phyloP scores from a whole-genome alignment of 1,140 invertebrate genomes.

The Cydia splendana region DNA sequence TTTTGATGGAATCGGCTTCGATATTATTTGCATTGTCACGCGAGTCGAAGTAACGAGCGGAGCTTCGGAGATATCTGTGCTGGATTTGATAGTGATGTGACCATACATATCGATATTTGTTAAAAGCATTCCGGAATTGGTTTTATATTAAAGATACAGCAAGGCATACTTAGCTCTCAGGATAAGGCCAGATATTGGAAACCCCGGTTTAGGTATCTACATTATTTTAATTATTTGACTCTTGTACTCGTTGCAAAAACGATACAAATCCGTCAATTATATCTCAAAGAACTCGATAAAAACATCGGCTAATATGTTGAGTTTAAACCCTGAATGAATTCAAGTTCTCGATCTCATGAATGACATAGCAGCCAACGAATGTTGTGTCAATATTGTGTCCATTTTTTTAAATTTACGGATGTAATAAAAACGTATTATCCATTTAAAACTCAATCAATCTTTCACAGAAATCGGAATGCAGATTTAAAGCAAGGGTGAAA shows the following conservation, averaged over 20 bases:
- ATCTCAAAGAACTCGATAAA: too few species aligned
- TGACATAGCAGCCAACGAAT: background rate
- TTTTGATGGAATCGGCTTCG: background rate
- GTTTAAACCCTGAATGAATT: too few species aligned
- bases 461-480: background rate
- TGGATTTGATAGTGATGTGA: background rate
- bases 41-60: background rate
- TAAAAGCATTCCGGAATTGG: background rate
- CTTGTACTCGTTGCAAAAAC: too few species aligned
- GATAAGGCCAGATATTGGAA: too few species aligned
- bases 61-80: background rate
- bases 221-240: too few species aligned
- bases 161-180: background rate
- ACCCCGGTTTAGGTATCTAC: too few species aligned
- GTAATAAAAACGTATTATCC: background rate
- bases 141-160: too few species aligned
- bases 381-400: background rate
- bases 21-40: background rate
- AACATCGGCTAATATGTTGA: too few species aligned
- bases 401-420: background rate
- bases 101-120: background rate
- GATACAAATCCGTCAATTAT: too few species aligned
- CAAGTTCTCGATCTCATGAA: too few species aligned
- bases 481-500: background rate
- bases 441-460: constrained; percentile 4